Conservation (phyloP, 2,888 invertebrate genomes). For the Apotomis capreana region DNA sequence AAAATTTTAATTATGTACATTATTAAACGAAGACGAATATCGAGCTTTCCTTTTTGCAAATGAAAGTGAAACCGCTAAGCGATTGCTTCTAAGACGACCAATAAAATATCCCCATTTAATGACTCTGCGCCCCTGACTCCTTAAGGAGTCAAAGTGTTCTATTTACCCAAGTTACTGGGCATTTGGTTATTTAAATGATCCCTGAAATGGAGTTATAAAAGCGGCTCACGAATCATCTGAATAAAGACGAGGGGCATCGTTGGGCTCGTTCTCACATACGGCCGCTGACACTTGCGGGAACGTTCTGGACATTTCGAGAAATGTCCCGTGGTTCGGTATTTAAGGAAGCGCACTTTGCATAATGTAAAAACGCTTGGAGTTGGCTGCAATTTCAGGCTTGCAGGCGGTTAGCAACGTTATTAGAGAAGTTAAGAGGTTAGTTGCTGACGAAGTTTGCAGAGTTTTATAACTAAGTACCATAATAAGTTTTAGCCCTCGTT, state of each 20-base stretch:
- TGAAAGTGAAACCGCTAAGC: constrained; percentile 34
- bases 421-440: neutral
- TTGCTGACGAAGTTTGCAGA: neutral
- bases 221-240: constrained; percentile 32
- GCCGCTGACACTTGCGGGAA: constrained; percentile 5
- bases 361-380: neutral
- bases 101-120: constrained; percentile 33
- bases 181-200: constrained; percentile 27
- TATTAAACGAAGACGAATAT: constrained; percentile 7
- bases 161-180: constrained; percentile 11
- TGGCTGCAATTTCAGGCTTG: neutral
- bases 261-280: constrained; percentile 8
- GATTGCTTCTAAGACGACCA: constrained; percentile 30
- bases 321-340: neutral
- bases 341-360: neutral
- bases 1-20: constrained; percentile 6
- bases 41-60: constrained; percentile 26
- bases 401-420: neutral
- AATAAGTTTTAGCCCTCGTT: too few relatives aligned
- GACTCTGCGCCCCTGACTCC: neutral
- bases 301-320: constrained; percentile 8
- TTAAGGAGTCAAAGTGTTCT: neutral
- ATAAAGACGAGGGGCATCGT: constrained; percentile 25
- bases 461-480: neutral
- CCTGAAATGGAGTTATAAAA: constrained; percentile 33